Evolutionary conservation across 2,888 invertebrate species (phyloP), one percentile per base, ranked within the genome.

Genomic region (Mantis religiosa): DNA sequence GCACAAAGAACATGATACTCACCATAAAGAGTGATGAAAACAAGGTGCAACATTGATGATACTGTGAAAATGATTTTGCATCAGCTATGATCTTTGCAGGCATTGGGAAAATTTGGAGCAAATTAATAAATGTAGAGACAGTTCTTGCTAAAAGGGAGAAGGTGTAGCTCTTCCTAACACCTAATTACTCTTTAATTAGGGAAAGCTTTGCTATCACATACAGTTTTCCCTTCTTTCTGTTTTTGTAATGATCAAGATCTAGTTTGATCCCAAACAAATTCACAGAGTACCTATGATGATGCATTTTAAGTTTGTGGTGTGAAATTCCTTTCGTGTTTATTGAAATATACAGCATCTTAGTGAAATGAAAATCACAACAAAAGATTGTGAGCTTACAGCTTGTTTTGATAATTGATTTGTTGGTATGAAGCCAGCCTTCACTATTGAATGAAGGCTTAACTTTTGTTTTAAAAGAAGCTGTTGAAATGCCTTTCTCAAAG

Each of bases 1-100:
- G 83, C 90, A 90, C 89, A 90, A 90, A 85, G 90, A 90, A 28
- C 90, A 89, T 34, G 89, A 89, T 54, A 85, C 83, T 84, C 90
- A 90, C 28, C 89, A 87, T 71, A 90, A 90, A 87, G 90, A 91
- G 81, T 91, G 90, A 85, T 47, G 54, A 4, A 28, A 27, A 25
- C 28, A 4, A 90, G 90, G 71, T 88, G 83, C 9, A 28, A 28
- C 20, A 27, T 14, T 83, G 12, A n/a, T n/a, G n/a, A 28, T 83
- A 83, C 27, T 83, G 27, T 83, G 27, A 83, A 28, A 28, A 28
- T 83, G 14, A 83, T 28, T 28, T 83, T 83, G 2, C 25, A 83
- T 83, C 83, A 20, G 54, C 25, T 71, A 71, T 71, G 20, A 20
- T 71, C 54, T 71, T 71, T 20, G 54, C 28, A 83, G 28, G 28